Conservation (phyloP, 2,888 invertebrate genomes). For the Tribolium freemani region DNA sequence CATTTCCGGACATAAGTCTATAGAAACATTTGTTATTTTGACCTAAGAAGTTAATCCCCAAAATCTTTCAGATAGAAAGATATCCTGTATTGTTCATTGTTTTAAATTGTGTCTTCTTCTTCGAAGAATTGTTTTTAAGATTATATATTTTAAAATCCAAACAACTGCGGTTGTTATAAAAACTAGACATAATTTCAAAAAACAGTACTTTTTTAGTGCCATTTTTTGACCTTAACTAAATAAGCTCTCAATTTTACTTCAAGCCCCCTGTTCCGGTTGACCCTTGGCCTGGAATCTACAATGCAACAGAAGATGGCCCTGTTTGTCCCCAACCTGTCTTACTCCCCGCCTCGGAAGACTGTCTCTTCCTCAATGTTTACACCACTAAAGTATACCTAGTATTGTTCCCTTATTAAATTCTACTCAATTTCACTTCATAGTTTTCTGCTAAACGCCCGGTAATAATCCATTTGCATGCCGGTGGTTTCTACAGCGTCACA, state of each 20-base stretch:
- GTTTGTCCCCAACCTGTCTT: conserved; percentile 52
- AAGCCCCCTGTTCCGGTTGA: conserved; percentile 58
- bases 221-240: conserved; percentile 2
- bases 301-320: conserved; percentile 55
- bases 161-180: too few species aligned
- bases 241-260: conserved; percentile 1
- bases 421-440: neutral
- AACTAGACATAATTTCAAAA: neutral
- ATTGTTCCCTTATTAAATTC: neutral
- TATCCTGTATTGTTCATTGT: too few species aligned
- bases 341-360: conserved; percentile 70
- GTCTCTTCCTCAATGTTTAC: conserved; percentile 73
- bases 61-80: too few species aligned
- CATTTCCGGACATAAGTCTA: too few species aligned
- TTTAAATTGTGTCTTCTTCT: too few species aligned
- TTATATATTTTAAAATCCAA: too few species aligned
- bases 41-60: too few species aligned
- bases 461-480: conserved; percentile 78
- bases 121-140: too few species aligned
- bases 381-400: conserved; percentile 63
- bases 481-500: conserved; percentile 75
- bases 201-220: neutral
- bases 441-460: conserved; percentile 70
- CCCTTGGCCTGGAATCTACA: conserved; percentile 55
- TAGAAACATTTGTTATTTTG: too few species aligned